Evolutionary conservation across 2,888 invertebrate genomes (phyloP).

Genomic region (Agonopterix subpropinquella): DNA sequence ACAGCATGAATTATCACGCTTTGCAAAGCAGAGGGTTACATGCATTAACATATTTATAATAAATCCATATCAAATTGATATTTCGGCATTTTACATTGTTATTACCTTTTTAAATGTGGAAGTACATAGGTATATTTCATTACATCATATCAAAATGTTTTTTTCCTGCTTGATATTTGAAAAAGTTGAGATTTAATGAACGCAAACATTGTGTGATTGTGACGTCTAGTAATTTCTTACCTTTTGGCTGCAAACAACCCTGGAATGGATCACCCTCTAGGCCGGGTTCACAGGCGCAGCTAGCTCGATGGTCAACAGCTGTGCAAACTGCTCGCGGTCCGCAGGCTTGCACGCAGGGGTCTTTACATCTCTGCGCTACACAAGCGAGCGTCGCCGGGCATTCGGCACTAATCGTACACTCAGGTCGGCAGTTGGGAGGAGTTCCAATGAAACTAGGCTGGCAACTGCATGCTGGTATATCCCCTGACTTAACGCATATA

Average conservation of each 20-base stretch:
- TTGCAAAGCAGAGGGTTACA: constrained; percentile 68
- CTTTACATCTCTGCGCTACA: constrained; percentile 76
- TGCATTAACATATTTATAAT: constrained; percentile 25
- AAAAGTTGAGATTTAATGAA: neutral
- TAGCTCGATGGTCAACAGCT: constrained; percentile 79
- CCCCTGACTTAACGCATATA: constrained; percentile 76
- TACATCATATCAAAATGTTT: neutral
- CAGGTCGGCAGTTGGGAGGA: constrained; percentile 81
- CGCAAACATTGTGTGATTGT: neutral
- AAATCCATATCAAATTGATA: neutral
- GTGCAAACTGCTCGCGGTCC: constrained; percentile 74
- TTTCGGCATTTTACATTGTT: neutral
- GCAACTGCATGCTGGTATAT: constrained; percentile 79
- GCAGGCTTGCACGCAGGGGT: constrained; percentile 82
- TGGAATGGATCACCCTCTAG: constrained; percentile 80
- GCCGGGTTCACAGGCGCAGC: constrained; percentile 77
- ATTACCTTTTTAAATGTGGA: too few relatives aligned
- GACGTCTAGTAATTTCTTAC: constrained; percentile 32
- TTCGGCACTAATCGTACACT: constrained; percentile 81
- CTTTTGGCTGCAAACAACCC: constrained; percentile 62
- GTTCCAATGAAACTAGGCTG: constrained; percentile 77
- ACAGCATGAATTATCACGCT: constrained; percentile 67
- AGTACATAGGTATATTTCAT: too few relatives aligned
- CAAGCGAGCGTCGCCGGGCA: constrained; percentile 81
- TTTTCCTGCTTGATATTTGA: neutral